Base-by-base conservation (phyloP, 1,140 invertebrate genomes). In the Delia radicum region DNA sequence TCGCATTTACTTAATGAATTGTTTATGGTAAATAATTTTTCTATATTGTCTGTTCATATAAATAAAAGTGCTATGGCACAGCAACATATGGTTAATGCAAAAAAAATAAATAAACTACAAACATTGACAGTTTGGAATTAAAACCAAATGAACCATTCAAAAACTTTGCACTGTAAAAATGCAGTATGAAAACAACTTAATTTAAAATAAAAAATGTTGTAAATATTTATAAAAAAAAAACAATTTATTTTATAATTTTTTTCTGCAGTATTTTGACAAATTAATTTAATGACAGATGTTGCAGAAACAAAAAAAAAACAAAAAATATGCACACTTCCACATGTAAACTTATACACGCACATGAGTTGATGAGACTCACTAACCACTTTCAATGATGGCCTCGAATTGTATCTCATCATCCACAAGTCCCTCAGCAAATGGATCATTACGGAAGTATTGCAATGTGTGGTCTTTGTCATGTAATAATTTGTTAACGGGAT, bases 401-500 rank as follows among this genome's bases (percentile, higher is more conserved):
- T 69, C 65, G 65, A 37, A 69, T 69, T 37, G 31, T 69, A 31
- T 69, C 29, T 37, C 65, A 33, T 33, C 29, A 33, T 69, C 18
- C 18, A 33, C 29, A 69, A 33, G 26, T 33, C 29, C 28, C 65
- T 33, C 29, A 28, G 37, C n/a, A 28, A 69, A 69, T 69, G 65
- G 65, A 69, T 69, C 65, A 69, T 69, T 69, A 69, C 65, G 65
- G 65, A 69, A 69, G 65, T 69, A 69, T 69, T 31, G 65, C 65
- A 69, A 69, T 69, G n/a, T 69, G 65, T 69, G 65, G 65, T 69
- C 65, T 28, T 69, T 18, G 65, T 55, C 21, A 55, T 55, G 48
- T 55, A 18, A 21, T 55, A 55, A 55, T 55, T 55, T 55, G 48
- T 55, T 55, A 18, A 18, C 63, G 21, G 65, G 29, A 29, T 15